Base-by-base conservation (phyloP, 2,888 invertebrate genomes). In the Trissolcus japonicus region DNA sequence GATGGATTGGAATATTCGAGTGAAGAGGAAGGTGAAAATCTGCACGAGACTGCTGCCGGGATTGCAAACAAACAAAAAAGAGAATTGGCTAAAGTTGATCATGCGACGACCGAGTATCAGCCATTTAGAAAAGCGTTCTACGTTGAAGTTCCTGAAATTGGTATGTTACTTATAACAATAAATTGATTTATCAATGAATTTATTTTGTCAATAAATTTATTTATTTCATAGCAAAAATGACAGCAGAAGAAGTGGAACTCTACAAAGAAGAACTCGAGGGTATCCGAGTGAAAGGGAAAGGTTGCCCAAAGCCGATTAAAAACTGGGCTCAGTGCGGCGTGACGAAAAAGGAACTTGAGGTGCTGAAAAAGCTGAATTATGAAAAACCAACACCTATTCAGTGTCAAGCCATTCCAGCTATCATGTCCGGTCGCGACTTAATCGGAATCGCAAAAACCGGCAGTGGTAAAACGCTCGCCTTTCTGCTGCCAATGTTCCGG, bases 401-500 rank as follows among this genome's bases (percentile, higher is more conserved):
- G 90, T 94, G 96, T 65, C 99, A 99, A 90, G 99, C 98, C 2
- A 96, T 99, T 85, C 96, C 97, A 4, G 96, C 97, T 25, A 96
- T 99, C 76, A 98, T 99, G 98, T 96, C 95, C 59, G 96, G 96
- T 80, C 93, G 98, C 71, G 98, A 99, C 90, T 91, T 99, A 76
- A 99, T 99, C 85, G 99, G 99, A 66, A 99, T 99, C 87, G 99
- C 99, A 1, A 99, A 99, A 90, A 99, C 99, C 0, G 99, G 99
- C 53, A 98, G 98, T 86, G 99, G 99, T 40, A 99, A 99, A 91
- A 99, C 99, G 0, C 90, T 99, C 60, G 99, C 99, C 0, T 99
- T 99, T 89, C 93, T 99, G 72, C 90, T 99, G 72, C 99, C 99
- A 0, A 98, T 99, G 98, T 97, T 99, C 90, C 89, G 95, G 43